Percentiles rank a stretch among this genome's conserved stretches.
Evolutionary conservation across 2,797 vertebrate genomes (phyloP).

Genomic region (Lophius americanus): DNA sequence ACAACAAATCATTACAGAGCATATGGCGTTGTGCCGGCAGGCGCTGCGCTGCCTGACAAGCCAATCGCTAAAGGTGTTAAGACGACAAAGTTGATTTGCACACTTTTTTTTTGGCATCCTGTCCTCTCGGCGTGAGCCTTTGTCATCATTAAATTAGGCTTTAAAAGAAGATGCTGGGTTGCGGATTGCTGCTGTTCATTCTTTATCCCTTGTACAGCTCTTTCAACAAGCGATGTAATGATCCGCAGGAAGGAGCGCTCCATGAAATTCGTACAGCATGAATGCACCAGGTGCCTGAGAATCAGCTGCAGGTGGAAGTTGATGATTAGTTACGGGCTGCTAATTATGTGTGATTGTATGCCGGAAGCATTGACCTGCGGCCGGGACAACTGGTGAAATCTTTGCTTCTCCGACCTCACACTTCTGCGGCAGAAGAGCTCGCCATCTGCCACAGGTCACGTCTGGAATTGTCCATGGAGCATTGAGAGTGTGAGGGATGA

Average conservation of each 20-base stretch:
- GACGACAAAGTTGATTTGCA: slow-evolving; percentile 62
- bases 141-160: slow-evolving; percentile 27
- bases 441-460: slow-evolving; percentile 20
- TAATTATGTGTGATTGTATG: slow-evolving; percentile 21
- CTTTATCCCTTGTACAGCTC: slow-evolving; percentile 23
- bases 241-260: slow-evolving; percentile 15
- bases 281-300: slow-evolving; percentile 16
- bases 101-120: slow-evolving; percentile 42
- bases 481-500: not conserved
- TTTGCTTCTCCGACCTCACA: not conserved
- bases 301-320: slow-evolving; percentile 19
- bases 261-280: slow-evolving; percentile 13
- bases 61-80: slow-evolving; percentile 55
- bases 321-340: slow-evolving; percentile 36
- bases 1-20: slow-evolving; percentile 62
- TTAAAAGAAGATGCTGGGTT: slow-evolving; percentile 34
- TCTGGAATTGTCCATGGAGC: slow-evolving; percentile 25
- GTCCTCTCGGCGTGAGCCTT: slow-evolving; percentile 15
- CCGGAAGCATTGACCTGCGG: slow-evolving; percentile 26
- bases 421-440: slow-evolving; percentile 14
- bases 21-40: slow-evolving; percentile 67
- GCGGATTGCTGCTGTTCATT: slow-evolving; percentile 34
- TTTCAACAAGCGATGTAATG: slow-evolving; percentile 29
- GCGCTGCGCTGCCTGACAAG: slow-evolving; percentile 53
- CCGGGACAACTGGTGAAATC: slow-evolving; percentile 25